Base-by-base conservation (phyloP, 2,113 vertebrate genomes). In the Eolophus roseicapilla region DNA sequence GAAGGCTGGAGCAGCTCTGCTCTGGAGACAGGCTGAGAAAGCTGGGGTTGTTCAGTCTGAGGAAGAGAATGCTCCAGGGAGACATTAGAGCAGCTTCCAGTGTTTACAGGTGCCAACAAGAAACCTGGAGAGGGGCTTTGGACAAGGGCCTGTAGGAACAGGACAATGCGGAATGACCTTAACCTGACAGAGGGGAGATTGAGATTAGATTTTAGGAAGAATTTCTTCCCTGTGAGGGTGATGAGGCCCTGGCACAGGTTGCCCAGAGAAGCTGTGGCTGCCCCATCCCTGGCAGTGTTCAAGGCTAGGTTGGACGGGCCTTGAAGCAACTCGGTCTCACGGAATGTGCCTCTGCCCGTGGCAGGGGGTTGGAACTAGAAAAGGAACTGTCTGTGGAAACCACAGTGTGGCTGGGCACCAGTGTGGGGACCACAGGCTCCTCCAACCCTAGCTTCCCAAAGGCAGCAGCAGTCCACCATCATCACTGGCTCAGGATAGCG, bases 401-500 rank as follows among this genome's bases (percentile, higher is more conserved):
- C 11, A 4, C 0, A 0, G 25, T 3, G 16, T n/a, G 10, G 7
- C 20, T 31, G 25, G 62, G 6, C 6, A 13, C 1, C 3, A 0
- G 0, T 9, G 27, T 57, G 11, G 6, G 16, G 10, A 17, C n/a
- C 43, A 39, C 0, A 6, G 33, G 6, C 9, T 75, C 41, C n/a
- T 25, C 43, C 3, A 15, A 6, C 20, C 35, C 27, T 28, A 13
- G n/a, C 27, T 39, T 18, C 21, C 39, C 37, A 44, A 21, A 79
- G 24, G 37, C 50, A 63, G 18, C 17, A 39, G 23, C 28, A 73
- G 7, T 19, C 33, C 29, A 62, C 15, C 47, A 27, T 13, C 44
- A 46, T 16, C 1, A 3, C 0, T 2, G 7, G 7, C 3, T 80
- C 18, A 28, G 33, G 46, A 63, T 7, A n/a, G 17, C 43, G 23